Evolutionary conservation across 1,140 invertebrate species (phyloP).

Genomic region (Heliothis subflexa): DNA sequence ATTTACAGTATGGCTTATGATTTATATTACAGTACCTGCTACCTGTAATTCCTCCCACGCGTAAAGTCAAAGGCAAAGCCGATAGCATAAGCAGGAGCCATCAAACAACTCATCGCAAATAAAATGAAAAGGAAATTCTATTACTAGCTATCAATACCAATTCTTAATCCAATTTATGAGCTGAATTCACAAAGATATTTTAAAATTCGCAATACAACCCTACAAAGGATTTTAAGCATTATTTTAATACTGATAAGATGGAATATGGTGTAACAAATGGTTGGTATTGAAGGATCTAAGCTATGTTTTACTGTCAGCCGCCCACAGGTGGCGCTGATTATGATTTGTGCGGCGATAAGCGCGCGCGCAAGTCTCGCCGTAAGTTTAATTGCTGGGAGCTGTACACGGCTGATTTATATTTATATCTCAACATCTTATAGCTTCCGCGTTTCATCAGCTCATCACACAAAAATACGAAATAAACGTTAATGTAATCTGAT

Average conservation of each 20-base stretch:
- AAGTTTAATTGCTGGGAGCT: conserved; percentile 49
- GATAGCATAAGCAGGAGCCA: conserved; percentile 12
- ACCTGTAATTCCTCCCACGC: conserved; percentile 22
- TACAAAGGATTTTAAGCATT: conserved; percentile 2
- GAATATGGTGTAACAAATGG: conserved; percentile 15
- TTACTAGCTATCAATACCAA: conserved; percentile 33
- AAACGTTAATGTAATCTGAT: conserved; percentile 13
- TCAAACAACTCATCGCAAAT: conserved; percentile 29
- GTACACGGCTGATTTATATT: conserved; percentile 49
- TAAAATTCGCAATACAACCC: not conserved
- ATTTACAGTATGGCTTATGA: not conserved
- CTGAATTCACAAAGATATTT: conserved; percentile 29
- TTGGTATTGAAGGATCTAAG: conserved; percentile 34
- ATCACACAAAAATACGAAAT: conserved; percentile 23
- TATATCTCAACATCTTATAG: conserved; percentile 39
- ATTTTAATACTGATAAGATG: conserved; percentile 8
- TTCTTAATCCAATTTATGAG: conserved; percentile 40
- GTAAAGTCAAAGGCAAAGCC: not conserved
- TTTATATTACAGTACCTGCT: not conserved
- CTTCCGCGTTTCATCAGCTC: conserved; percentile 44
- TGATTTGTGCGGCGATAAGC: conserved; percentile 52
- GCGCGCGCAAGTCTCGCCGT: conserved; percentile 25
- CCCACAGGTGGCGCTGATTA: conserved; percentile 56
- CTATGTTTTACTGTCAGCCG: conserved; percentile 43
- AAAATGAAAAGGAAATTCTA: conserved; percentile 27